Conservation (phyloP, 2,113 vertebrate species). For the Columba livia region DNA sequence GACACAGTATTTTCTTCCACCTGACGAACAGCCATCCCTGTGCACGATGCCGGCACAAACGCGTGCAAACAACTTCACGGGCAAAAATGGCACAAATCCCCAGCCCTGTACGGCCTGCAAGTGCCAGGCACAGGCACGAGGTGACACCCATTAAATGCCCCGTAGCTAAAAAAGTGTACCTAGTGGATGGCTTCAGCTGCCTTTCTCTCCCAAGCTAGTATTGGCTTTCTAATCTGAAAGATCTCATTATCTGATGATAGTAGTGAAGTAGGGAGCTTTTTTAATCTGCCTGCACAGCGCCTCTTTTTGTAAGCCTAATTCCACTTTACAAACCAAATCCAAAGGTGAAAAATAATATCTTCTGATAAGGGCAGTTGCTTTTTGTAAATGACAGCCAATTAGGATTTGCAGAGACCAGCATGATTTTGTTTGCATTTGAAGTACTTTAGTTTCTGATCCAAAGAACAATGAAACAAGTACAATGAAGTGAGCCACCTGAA, state of each 20-base stretch:
- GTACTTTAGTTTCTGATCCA: not conserved
- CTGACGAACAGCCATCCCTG: fast-evolving
- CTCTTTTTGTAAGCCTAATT: conserved; percentile 4
- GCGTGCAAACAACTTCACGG: fast-evolving
- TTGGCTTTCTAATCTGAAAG: conserved; percentile 30
- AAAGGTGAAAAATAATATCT: not conserved
- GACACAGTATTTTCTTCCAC: fast-evolving
- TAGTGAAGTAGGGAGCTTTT: not conserved
- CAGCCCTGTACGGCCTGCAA: not conserved
- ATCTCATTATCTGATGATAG: conserved; percentile 35
- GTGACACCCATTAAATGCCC: not conserved
- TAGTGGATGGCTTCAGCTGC: not conserved
- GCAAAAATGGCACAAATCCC: not conserved
- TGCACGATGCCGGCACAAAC: fast-evolving
- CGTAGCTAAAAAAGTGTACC: not conserved
- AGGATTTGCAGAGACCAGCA: not conserved
- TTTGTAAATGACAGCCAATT: not conserved
- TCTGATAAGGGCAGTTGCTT: not conserved
- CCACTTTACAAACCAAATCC: not conserved
- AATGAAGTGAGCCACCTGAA: not conserved
- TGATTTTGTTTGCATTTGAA: not conserved
- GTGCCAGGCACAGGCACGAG: not conserved
- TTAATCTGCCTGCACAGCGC: not conserved
- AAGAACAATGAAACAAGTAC: not conserved
- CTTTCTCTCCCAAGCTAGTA: not conserved